Evolutionary conservation across 1,140 invertebrate species (phyloP), one percentile per base, ranked within the genome.

Genomic region (Cherax destructor): DNA sequence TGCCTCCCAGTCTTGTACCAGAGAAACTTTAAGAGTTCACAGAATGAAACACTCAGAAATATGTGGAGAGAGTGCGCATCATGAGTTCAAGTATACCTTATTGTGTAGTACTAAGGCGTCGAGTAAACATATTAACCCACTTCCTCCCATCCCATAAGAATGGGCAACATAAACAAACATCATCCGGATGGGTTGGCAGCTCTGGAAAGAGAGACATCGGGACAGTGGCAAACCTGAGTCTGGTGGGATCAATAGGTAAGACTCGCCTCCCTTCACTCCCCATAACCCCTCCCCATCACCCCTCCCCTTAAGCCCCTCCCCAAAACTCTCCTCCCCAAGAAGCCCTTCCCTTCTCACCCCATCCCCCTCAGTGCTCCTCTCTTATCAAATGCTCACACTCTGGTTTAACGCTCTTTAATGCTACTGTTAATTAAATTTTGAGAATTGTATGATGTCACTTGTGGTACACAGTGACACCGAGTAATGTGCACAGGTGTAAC

Each of bases 221-320:
- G 61, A 83, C 65, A 76, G 80, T 89, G 87, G 87, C 78, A 83
- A 74, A 52, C 87, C 87, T 89, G 87, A 52, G 87, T 76, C 79
- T 65, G 79, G 59, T n/a, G 87, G 79, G 87, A 89, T 89, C 87
- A 89, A 89, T 89, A 89, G 80, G 61, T 81, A 83, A 89, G 87
- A 83, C 88, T 24, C 52, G 59, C 47, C 49, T 81, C 24, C 80
- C 77, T 56, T 47, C 16, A 9, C 24, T 18, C 47, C n/a, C 16
- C 52, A 3, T 41, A 41, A 16, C 21, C 24, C 41, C 18, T n/a
- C 41, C 9, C 56, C 41, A n/a, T 10, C 78, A 50, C 30, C 59
- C 79, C 41, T 6, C 16, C 56, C 41, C n/a, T n/a, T 5, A 5
- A 24, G 52, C 50, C 56, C 56, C 76, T 79, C 56, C 50, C 9